Evolutionary conservation across 2,797 vertebrate species (phyloP).

Genomic region (Coregonus sp.): DNA sequence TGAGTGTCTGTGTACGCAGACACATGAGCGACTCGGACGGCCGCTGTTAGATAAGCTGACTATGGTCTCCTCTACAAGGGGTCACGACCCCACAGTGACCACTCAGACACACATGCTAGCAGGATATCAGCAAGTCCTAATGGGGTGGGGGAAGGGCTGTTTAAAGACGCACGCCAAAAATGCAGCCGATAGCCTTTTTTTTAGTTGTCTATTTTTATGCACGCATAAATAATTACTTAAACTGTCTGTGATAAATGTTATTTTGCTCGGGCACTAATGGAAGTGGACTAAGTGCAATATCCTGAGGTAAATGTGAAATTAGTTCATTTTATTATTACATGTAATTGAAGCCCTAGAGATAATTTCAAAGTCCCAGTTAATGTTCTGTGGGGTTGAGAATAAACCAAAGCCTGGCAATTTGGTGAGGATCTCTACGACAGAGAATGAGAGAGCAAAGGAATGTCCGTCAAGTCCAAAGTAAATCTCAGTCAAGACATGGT

Average conservation of each 20-base stretch:
- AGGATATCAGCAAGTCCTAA: slow-evolving; percentile 54
- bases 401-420: background rate
- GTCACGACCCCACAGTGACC: slow-evolving; percentile 55
- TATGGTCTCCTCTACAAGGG: slow-evolving; percentile 32
- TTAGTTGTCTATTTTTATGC: slow-evolving; percentile 20
- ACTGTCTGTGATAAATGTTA: background rate
- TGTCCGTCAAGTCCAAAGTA: slow-evolving; percentile 45
- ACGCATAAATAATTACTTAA: slow-evolving; percentile 8
- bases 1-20: background rate
- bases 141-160: slow-evolving; percentile 46
- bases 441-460: slow-evolving; percentile 40
- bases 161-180: slow-evolving; percentile 55
- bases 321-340: background rate
- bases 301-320: slow-evolving; percentile 5
- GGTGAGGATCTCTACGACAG: background rate
- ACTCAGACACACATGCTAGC: slow-evolving; percentile 48
- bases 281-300: background rate
- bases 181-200: slow-evolving; percentile 40
- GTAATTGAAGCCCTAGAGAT: background rate
- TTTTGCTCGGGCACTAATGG: background rate
- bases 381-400: background rate
- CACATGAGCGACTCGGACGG: background rate
- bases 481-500: slow-evolving; percentile 46
- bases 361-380: background rate
- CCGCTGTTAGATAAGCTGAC: slow-evolving; percentile 53